These are phyloP conservation scores for Diogma glabrata DNA, from an alignment of 2,888 invertebrate species.

Conservation along the genomic window DNA sequence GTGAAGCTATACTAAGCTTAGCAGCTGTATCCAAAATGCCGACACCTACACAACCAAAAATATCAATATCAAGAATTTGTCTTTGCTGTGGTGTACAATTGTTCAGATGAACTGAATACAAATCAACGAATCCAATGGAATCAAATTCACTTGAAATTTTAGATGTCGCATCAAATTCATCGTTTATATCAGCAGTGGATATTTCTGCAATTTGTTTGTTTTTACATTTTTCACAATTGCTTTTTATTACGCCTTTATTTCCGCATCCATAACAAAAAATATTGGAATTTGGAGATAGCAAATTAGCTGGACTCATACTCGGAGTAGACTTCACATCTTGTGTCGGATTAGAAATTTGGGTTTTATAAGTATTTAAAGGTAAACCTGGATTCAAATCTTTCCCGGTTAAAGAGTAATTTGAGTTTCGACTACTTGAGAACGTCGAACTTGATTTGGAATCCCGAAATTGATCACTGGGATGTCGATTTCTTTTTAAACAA, in stretches of 20 bases:
- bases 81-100: neutral
- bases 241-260: no score
- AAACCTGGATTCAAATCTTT: no score
- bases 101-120: no score
- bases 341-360: neutral
- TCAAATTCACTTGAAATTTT: no score
- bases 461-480: neutral
- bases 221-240: no score
- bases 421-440: neutral
- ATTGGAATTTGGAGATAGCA: no score
- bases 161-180: no score
- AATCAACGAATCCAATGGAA: no score
- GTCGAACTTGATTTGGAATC: neutral
- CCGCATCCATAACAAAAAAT: no score
- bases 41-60: neutral
- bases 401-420: neutral
- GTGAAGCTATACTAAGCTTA: neutral
- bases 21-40: neutral
- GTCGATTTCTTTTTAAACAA: neutral
- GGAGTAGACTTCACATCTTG: neutral
- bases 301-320: neutral
- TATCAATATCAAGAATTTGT: neutral
- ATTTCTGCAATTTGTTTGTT: no score
- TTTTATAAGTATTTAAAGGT: no score
- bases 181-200: no score